Percentiles rank a stretch among this genome's conserved stretches.
Evolutionary conservation across 2,797 vertebrate genomes (phyloP).

Genomic region (Scomberomorus guttatus): DNA sequence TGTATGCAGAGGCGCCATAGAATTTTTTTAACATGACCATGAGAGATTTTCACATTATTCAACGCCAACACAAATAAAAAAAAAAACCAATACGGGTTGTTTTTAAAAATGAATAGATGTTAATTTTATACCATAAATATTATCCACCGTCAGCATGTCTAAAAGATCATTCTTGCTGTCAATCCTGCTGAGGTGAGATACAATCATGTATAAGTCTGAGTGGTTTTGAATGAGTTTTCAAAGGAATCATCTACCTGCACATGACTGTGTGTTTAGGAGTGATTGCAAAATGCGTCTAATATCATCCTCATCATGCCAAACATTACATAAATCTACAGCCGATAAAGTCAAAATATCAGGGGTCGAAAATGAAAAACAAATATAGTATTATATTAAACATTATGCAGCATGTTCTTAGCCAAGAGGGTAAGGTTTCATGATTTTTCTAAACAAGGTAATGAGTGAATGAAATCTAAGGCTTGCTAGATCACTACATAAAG

Average conservation of each 20-base stretch:
- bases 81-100: not conserved
- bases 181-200: slow-evolving; percentile 33
- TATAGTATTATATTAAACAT: slow-evolving; percentile 28
- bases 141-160: slow-evolving; percentile 8
- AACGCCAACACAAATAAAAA: slow-evolving; percentile 33
- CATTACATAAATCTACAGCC: slow-evolving; percentile 22
- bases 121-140: slow-evolving; percentile 24
- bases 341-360: slow-evolving; percentile 38
- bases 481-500: slow-evolving; percentile 44
- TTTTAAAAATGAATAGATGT: not conserved
- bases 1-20: slow-evolving; percentile 4
- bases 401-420: slow-evolving; percentile 59
- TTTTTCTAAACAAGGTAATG: slow-evolving; percentile 44
- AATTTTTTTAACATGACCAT: slow-evolving; percentile 16
- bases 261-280: not conserved
- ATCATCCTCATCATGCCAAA: slow-evolving; percentile 44
- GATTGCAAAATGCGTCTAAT: slow-evolving; percentile 16
- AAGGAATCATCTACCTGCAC: not conserved
- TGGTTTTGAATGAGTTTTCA: slow-evolving; percentile 3
- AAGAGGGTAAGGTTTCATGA: slow-evolving; percentile 36
- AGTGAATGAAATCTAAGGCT: slow-evolving; percentile 58
- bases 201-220: slow-evolving; percentile 52
- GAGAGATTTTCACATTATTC: slow-evolving; percentile 9
- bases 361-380: slow-evolving; percentile 36
- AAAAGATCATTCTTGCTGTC: not conserved